These are phyloP conservation scores for Chelonus insularis DNA, from an alignment of 1,140 invertebrate genomes.

Conservation along the genomic window DNA sequence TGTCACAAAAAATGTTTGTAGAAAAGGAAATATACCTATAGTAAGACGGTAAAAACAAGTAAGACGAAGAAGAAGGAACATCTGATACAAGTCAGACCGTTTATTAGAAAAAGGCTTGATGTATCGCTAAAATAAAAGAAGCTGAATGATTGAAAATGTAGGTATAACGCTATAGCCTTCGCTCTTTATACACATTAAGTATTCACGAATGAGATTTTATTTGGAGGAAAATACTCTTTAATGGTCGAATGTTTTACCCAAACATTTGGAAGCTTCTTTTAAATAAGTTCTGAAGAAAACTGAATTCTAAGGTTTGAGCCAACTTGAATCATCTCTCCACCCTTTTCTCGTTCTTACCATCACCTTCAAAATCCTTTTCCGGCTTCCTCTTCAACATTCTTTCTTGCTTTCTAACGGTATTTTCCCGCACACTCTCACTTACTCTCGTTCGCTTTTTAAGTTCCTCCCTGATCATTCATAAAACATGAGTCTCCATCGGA, in stretches of 20 bases:
- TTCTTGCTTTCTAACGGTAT: conserved; percentile 1
- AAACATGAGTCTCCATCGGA: conserved; percentile 53
- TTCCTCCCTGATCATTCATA: conserved; percentile 45
- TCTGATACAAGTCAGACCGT: too few species aligned
- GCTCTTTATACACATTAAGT: too few species aligned
- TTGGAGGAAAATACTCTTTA: too few species aligned
- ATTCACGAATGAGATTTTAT: too few species aligned
- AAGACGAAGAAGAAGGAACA: too few species aligned
- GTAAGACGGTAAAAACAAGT: too few species aligned
- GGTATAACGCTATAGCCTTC: too few species aligned
- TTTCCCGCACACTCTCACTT: conserved; percentile 5
- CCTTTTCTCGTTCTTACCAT: conserved; percentile 2
- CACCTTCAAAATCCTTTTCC: neutral
- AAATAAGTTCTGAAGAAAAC: neutral
- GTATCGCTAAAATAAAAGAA: too few species aligned
- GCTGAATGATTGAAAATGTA: too few species aligned
- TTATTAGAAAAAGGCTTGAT: too few species aligned
- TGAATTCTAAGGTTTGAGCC: neutral
- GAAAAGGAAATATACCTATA: too few species aligned
- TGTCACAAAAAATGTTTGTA: conserved; percentile 18
- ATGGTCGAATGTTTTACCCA: too few species aligned
- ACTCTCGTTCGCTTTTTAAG: neutral
- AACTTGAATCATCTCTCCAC: conserved; percentile 1
- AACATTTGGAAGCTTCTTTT: neutral
- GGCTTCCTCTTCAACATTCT: conserved; percentile 9